phyloP scores from a whole-genome alignment of 2,888 invertebrate genomes.

The Coelopa pilipes region DNA sequence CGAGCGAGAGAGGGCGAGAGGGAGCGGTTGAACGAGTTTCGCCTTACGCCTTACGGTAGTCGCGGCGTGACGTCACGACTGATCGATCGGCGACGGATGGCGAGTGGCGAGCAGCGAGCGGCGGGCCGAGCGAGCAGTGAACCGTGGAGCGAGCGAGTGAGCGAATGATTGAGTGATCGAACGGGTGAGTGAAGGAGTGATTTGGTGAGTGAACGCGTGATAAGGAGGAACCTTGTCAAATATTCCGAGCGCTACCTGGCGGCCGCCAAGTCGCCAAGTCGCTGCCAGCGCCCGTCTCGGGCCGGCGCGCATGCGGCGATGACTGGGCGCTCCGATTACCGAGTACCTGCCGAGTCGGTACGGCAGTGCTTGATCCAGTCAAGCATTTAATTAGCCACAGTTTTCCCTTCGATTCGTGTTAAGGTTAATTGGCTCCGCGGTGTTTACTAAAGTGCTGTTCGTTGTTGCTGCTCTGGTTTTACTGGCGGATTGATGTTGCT shows the following conservation, averaged over 20 bases:
- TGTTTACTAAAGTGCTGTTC: constrained; percentile 25
- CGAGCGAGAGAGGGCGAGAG: no score
- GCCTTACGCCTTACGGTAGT: background rate
- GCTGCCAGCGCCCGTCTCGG: background rate
- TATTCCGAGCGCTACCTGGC: background rate
- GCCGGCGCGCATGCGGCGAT: background rate
- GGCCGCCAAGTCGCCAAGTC: background rate
- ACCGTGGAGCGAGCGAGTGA: background rate
- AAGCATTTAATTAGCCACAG: constrained; percentile 29
- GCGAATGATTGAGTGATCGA: background rate
- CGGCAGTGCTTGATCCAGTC: background rate
- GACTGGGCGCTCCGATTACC: no score
- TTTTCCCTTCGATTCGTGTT: constrained; percentile 41
- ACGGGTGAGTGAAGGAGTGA: background rate
- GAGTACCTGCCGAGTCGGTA: no score
- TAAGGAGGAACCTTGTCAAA: constrained; percentile 1
- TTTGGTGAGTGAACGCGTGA: background rate
- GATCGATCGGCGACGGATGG: constrained; percentile 1
- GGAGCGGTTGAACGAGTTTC: background rate
- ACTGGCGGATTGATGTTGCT: constrained; percentile 25
- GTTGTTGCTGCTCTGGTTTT: constrained; percentile 18
- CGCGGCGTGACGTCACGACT: constrained; percentile 29
- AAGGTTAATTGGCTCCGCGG: constrained; percentile 39
- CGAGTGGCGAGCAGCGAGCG: no score
- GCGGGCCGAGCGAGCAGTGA: no score